Conservation (phyloP, 2,888 invertebrate species). For the Ectropis crepuscularia region DNA sequence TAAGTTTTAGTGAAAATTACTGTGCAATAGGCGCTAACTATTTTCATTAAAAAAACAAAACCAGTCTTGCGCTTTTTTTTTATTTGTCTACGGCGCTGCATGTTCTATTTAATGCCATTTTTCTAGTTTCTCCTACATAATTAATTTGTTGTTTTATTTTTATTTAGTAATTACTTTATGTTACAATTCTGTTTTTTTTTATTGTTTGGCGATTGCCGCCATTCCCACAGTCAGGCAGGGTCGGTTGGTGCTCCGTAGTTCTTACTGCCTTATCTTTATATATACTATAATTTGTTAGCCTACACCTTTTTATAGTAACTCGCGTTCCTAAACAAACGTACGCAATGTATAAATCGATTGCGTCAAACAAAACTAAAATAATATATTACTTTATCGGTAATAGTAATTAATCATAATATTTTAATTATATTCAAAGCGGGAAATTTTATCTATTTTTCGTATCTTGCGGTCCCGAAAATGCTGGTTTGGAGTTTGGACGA, state of each 20-base stretch:
- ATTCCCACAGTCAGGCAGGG: constrained; percentile 12
- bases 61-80: no score
- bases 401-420: constrained; percentile 14
- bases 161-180: no score
- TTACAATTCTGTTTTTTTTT: no score
- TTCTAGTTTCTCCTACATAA: no score
- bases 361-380: constrained; percentile 17
- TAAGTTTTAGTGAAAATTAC: no score
- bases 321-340: constrained; percentile 13
- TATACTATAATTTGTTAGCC: constrained; percentile 46
- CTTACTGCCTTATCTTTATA: constrained; percentile 26
- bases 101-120: no score
- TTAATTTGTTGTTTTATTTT: no score
- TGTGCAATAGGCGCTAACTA: no score
- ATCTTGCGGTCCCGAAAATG: constrained; percentile 13
- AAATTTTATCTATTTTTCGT: neutral
- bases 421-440: constrained; percentile 17
- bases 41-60: no score
- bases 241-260: constrained; percentile 20
- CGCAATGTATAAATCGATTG: constrained; percentile 13
- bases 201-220: no score
- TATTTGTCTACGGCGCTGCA: no score
- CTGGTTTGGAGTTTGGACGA: neutral
- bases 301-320: constrained; percentile 44
- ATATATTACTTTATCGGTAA: constrained; percentile 32